Evolutionary conservation across 2,888 invertebrate genomes (phyloP).

Genomic region (Neoscelio sp.): DNA sequence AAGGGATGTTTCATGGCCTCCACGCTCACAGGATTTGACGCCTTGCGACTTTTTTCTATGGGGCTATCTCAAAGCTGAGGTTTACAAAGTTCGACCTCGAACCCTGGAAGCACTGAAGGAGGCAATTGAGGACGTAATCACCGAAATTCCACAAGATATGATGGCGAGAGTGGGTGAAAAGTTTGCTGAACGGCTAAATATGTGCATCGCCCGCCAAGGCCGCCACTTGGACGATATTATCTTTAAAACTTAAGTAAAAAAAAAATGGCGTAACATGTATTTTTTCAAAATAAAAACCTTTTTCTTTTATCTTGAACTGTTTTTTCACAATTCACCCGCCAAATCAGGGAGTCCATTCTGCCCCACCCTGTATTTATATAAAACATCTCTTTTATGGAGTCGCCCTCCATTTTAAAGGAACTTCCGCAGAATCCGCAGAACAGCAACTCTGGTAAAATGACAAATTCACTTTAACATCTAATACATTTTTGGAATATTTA

Average conservation of each 20-base stretch:
- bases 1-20: too few relatives aligned
- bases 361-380: conserved; percentile 11
- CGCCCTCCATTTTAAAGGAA: not conserved
- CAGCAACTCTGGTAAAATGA: too few relatives aligned
- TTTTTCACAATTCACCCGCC: not conserved
- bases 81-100: too few relatives aligned
- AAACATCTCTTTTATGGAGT: too few relatives aligned
- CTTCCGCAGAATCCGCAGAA: not conserved
- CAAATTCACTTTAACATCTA: too few relatives aligned
- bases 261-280: not conserved
- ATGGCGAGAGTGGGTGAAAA: not conserved
- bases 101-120: conserved; percentile 5
- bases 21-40: too few relatives aligned
- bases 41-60: too few relatives aligned
- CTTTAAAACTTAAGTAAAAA: conserved; percentile 1
- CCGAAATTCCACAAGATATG: too few relatives aligned
- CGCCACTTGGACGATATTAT: not conserved
- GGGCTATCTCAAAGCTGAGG: too few relatives aligned
- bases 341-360: conserved; percentile 4
- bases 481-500: too few relatives aligned
- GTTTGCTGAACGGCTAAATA: not conserved
- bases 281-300: not conserved
- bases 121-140: conserved; percentile 7
- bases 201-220: not conserved
- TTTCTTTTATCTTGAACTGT: not conserved